Percentiles rank a stretch among this genome's conserved stretches.
Conservation (phyloP, 2,113 vertebrate genomes). For the Cyanocitta stelleri region DNA sequence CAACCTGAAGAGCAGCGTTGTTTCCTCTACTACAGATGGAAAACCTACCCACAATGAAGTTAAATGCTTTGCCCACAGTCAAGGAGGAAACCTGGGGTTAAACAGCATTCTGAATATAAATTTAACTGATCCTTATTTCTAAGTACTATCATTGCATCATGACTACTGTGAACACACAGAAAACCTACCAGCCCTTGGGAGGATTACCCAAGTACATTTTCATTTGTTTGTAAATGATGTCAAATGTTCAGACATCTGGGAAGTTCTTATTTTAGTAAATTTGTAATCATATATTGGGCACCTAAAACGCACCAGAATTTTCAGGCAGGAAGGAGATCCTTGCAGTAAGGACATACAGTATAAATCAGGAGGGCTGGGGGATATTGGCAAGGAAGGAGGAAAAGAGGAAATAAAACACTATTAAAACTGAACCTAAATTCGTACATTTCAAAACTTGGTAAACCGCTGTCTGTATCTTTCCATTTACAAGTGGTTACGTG, state of each 20-base stretch:
- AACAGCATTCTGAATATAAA: not conserved
- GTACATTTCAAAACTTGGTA: not conserved
- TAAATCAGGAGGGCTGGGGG: not conserved
- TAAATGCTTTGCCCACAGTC: not conserved
- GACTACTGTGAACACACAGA: not conserved
- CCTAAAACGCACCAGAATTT: not conserved
- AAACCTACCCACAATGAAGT: not conserved
- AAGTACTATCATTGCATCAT: not conserved
- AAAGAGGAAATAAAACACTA: not conserved
- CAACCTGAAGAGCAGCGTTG: rapidly evolving
- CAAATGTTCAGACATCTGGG: not conserved
- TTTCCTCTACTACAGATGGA: not conserved
- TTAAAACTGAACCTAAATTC: not conserved
- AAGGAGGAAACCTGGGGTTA: not conserved
- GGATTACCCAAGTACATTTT: not conserved
- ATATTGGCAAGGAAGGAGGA: not conserved
- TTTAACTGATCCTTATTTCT: not conserved
- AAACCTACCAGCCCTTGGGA: not conserved
- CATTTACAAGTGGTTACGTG: not conserved
- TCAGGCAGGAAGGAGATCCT: not conserved
- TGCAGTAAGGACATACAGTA: not conserved
- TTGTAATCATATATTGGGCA: not conserved
- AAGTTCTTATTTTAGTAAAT: not conserved
- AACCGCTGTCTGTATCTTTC: not conserved
- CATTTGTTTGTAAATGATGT: not conserved